phyloP scores from a whole-genome alignment of 2,113 vertebrate species.

The Porphyrio hochstetteri region DNA sequence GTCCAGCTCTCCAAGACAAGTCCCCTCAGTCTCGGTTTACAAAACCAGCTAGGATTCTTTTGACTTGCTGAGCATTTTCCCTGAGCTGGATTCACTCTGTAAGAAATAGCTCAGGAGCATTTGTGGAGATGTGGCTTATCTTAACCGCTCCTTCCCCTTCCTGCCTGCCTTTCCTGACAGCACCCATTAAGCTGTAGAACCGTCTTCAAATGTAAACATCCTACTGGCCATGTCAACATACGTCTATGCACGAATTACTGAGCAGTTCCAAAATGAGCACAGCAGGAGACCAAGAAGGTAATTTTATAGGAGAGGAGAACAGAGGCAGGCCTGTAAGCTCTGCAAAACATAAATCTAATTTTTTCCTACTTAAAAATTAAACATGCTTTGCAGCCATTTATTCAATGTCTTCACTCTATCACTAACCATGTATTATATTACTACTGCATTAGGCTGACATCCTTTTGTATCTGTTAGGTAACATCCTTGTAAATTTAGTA shows the following conservation, averaged over 20 bases:
- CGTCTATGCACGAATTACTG: neutral
- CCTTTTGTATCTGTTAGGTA: neutral
- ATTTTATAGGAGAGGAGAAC: neutral
- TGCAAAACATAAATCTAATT: neutral
- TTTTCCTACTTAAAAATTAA: neutral
- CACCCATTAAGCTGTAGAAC: neutral
- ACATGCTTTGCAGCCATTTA: neutral
- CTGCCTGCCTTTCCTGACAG: neutral
- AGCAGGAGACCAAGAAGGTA: neutral
- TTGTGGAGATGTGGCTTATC: conserved; percentile 27
- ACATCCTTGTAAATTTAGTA: neutral
- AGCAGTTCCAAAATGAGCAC: neutral
- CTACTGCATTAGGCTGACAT: neutral
- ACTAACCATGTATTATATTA: neutral
- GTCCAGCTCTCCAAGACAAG: neutral
- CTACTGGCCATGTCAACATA: neutral
- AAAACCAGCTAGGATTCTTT: neutral
- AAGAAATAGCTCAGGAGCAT: neutral
- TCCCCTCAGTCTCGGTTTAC: neutral
- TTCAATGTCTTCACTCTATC: neutral
- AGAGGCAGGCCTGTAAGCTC: neutral
- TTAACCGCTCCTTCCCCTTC: conserved; percentile 19
- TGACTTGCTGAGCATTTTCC: neutral
- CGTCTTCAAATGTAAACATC: neutral
- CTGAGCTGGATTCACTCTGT: neutral